phyloP scores from a whole-genome alignment of 2,113 vertebrate species.

The Sus scrofa region T2T-Sscrofa CM000816.6:28015001-28015500 shows the following conservation, averaged over 20 bases:
- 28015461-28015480: not conserved
- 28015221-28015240: slow-evolving; percentile 42
- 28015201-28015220: not conserved
- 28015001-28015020: not conserved
- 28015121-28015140: not conserved
- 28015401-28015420: not conserved
- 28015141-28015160: not conserved
- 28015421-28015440: not conserved
- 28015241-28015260: slow-evolving; percentile 44
- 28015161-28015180: not conserved
- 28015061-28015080: not conserved
- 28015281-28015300: not conserved
- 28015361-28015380: not conserved
- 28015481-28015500: fast-evolving
- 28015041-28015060: not conserved
- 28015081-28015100: not conserved
- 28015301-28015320: slow-evolving; percentile 66
- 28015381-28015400: not conserved
- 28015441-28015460: not conserved
- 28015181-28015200: not conserved
- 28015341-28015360: not conserved
- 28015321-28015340: slow-evolving; percentile 35
- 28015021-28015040: not conserved
- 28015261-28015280: not conserved
- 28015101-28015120: not conserved